A percentile compares a stretch with the other conserved stretches of the same genome.
Evolutionary conservation across 2,113 vertebrate genomes (phyloP).

Genomic region (Nycticorax nycticorax): DNA sequence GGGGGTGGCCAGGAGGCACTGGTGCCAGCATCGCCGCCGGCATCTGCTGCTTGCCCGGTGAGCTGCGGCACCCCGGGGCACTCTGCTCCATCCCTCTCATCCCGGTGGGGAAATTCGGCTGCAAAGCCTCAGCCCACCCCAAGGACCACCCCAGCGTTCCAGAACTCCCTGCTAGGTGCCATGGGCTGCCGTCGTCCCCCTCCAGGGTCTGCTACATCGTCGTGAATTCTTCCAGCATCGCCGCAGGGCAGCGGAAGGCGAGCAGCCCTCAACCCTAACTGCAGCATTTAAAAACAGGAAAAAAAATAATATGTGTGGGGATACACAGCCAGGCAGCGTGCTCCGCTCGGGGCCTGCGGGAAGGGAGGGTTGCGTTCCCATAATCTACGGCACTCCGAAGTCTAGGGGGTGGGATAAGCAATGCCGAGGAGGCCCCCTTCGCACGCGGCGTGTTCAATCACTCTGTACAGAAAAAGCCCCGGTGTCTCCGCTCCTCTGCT

Average conservation of each 20-base stretch:
- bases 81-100: background rate
- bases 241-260: accelerated
- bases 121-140: background rate
- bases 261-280: background rate
- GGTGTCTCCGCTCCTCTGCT: background rate
- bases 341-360: background rate
- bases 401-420: background rate
- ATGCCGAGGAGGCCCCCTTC: background rate
- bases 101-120: accelerated
- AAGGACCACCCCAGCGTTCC: accelerated
- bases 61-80: background rate
- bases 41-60: background rate
- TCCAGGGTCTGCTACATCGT: accelerated
- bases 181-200: background rate
- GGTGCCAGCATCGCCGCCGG: background rate
- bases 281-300: background rate
- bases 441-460: background rate
- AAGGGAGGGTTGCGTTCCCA: background rate
- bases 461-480: background rate
- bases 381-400: background rate
- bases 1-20: background rate
- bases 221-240: background rate
- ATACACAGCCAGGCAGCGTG: accelerated
- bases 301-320: background rate
- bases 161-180: background rate